phyloP scores from a whole-genome alignment of 2,797 vertebrate species.

The Monodelphis domestica region DNA sequence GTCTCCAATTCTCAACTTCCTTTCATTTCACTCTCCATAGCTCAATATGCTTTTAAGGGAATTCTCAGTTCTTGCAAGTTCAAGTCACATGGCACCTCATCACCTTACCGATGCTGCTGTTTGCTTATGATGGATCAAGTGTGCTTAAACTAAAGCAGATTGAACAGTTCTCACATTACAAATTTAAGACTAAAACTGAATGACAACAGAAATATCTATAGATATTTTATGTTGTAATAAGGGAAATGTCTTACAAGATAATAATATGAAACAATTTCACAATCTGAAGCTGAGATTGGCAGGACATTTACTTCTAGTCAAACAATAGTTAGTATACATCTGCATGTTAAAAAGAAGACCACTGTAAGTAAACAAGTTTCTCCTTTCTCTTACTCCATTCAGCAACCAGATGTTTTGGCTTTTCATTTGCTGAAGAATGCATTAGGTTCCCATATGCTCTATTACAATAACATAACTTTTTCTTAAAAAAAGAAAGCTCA shows the following conservation, averaged over 20 bases:
- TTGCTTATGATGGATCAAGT: constrained; percentile 60
- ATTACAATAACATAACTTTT: constrained; percentile 66
- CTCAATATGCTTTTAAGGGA: background rate
- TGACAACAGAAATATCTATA: constrained; percentile 41
- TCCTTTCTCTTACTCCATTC: constrained; percentile 61
- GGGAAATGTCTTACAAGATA: constrained; percentile 40
- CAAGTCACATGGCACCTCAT: constrained; percentile 34
- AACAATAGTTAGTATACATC: constrained; percentile 65
- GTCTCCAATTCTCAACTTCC: background rate
- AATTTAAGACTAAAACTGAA: constrained; percentile 43
- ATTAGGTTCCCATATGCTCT: constrained; percentile 63
- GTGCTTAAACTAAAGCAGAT: constrained; percentile 60
- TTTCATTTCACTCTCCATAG: constrained; percentile 28
- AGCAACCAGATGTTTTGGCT: constrained; percentile 72
- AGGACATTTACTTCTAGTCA: constrained; percentile 60
- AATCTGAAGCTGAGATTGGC: constrained; percentile 48
- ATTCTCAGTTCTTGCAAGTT: background rate
- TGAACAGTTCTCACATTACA: constrained; percentile 68
- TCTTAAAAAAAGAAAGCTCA: constrained; percentile 65
- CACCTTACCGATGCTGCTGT: constrained; percentile 22
- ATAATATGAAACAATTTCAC: constrained; percentile 46
- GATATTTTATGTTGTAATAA: constrained; percentile 63
- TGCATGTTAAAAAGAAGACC: constrained; percentile 64
- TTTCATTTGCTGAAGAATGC: constrained; percentile 69
- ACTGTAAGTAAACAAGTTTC: constrained; percentile 59